phyloP scores from a whole-genome alignment of 1,140 invertebrate species.

The Pectinophora gossypiella region DNA sequence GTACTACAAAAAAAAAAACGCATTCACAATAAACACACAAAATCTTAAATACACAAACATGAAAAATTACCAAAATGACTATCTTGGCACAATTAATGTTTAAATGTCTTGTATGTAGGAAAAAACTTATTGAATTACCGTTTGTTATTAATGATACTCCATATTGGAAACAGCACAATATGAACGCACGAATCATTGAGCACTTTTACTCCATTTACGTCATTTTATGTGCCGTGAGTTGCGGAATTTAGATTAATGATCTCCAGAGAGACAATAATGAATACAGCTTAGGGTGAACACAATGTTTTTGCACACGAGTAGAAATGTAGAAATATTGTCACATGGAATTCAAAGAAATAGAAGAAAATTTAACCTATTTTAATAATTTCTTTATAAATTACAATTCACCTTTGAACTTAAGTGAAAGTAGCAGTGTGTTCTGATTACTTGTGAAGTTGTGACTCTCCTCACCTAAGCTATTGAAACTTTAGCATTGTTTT shows the following conservation, averaged over 20 bases:
- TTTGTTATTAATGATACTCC: conserved; percentile 5
- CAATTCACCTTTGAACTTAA: too few relatives aligned
- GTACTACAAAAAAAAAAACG: neutral
- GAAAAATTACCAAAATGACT: neutral
- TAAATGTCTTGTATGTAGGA: neutral
- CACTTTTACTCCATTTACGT: conserved; percentile 25
- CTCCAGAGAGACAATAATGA: too few relatives aligned
- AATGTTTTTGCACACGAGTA: too few relatives aligned
- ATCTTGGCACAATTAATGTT: neutral
- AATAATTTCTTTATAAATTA: too few relatives aligned
- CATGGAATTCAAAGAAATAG: too few relatives aligned
- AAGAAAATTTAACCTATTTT: too few relatives aligned
- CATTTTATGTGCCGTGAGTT: conserved; percentile 12
- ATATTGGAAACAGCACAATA: neutral
- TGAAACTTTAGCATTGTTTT: too few relatives aligned
- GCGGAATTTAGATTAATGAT: conserved; percentile 31
- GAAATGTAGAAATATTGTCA: too few relatives aligned
- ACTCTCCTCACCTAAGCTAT: too few relatives aligned
- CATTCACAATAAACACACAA: neutral
- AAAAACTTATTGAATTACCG: neutral
- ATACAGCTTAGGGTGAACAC: too few relatives aligned
- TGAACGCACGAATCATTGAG: conserved; percentile 15
- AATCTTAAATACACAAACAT: neutral
- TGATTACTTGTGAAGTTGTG: too few relatives aligned
- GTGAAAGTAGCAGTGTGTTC: too few relatives aligned